Evolutionary conservation across 2,113 vertebrate species (phyloP).

Genomic region (Sinosuthora webbiana): DNA sequence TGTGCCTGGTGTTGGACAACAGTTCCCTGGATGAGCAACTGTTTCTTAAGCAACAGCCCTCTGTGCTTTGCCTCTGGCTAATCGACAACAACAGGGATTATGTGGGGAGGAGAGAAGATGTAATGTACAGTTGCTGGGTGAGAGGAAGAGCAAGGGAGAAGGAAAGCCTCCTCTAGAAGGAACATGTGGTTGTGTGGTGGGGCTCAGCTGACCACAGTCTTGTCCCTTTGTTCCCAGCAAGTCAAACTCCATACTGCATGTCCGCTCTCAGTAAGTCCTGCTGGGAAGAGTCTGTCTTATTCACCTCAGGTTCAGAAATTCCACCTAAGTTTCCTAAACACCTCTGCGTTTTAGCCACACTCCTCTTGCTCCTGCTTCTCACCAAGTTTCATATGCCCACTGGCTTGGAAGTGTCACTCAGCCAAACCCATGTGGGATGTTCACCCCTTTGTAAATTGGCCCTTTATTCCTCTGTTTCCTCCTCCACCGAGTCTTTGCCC

Average conservation of each 20-base stretch:
- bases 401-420: background rate
- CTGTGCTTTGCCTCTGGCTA: background rate
- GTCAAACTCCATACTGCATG: background rate
- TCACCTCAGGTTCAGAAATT: background rate
- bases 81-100: background rate
- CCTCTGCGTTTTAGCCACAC: background rate
- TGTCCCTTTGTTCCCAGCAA: background rate
- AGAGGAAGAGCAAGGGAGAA: background rate
- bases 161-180: background rate
- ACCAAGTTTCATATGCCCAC: background rate
- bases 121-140: background rate
- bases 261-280: background rate
- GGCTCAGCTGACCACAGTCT: background rate
- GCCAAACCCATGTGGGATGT: background rate
- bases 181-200: background rate
- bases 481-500: rapidly evolving
- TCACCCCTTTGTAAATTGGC: background rate
- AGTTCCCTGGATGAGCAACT: background rate
- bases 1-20: background rate
- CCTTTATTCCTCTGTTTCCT: background rate
- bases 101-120: background rate
- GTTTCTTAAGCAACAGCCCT: background rate
- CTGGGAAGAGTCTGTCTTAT: background rate
- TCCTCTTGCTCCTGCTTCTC: background rate
- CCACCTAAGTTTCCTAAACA: background rate